Evolutionary conservation across 2,113 vertebrate genomes (phyloP), one percentile per base, ranked within the genome.

Genomic region (Zosterops japonicus): DNA sequence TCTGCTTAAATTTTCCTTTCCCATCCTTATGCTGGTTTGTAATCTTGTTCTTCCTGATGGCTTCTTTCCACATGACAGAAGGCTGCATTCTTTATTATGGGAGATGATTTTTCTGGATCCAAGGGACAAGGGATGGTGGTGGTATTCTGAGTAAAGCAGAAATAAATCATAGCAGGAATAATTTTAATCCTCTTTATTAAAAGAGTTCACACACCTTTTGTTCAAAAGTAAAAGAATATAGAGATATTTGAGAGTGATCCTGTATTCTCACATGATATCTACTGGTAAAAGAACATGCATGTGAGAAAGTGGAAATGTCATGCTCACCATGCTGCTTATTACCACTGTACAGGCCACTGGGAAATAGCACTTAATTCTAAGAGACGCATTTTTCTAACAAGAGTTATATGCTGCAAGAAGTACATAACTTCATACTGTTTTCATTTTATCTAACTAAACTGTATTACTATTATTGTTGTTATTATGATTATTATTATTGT

Each of bases 1-100:
- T 92, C 56, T 82, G n/a, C 25, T 71, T 95, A 67, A 78, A 68
- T 60, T 68, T 92, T 79, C 25, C 52, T 67, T 93, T 93, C 64
- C 35, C 31, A 29, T 71, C 52, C 60, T 90, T 77, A 28, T 18
- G 20, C 44, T 81, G 14, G 5, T 85, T 71, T 88, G 19, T 75
- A 77, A 33, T 52, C 67, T 83, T 90, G n/a, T 11, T 85, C 59
- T 88, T 89, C 63, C 64, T 71, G 50, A n/a, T 52, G 78, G 29
- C 59, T 91, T 57, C 35, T 60, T 87, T 91, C 35, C 71, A 74
- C 13, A 36, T 50, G 42, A 86, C 52, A 60, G 63, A 61, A 70
- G 22, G 35, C 50, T 53, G 11, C 18, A 42, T 5, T 11, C 28
- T 75, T 7, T 42, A 65, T 33, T 22, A n/a, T 18, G 22, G 50